A percentile compares a stretch with the other conserved stretches of the same genome.
phyloP scores from a whole-genome alignment of 2,888 invertebrate species.

The Polyploca ridens region DNA sequence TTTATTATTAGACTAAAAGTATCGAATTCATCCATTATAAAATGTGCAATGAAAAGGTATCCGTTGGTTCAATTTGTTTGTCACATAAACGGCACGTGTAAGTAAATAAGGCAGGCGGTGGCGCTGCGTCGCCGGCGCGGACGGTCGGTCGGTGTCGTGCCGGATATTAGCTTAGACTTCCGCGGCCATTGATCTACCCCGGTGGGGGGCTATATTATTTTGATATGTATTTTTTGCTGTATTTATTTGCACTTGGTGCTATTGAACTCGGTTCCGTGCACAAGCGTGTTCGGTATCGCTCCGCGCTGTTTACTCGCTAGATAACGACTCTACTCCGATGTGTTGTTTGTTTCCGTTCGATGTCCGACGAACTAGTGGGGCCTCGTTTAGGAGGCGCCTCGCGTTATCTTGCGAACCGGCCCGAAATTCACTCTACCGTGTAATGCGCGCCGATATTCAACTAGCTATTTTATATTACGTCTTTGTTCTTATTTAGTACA shows the following conservation, averaged over 20 bases:
- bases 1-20: too few species aligned
- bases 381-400: constrained; percentile 75
- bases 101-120: not conserved
- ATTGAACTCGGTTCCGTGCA: constrained; percentile 51
- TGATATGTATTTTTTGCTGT: constrained; percentile 48
- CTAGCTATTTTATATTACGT: constrained; percentile 36
- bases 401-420: constrained; percentile 70
- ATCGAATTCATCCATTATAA: too few species aligned
- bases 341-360: constrained; percentile 68
- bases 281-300: constrained; percentile 19
- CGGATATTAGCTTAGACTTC: constrained; percentile 68
- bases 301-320: constrained; percentile 52
- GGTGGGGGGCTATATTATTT: constrained; percentile 58
- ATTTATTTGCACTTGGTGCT: constrained; percentile 56
- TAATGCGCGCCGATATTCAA: constrained; percentile 64
- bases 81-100: not conserved
- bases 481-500: not conserved
- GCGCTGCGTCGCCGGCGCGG: constrained; percentile 16
- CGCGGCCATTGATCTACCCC: constrained; percentile 63
- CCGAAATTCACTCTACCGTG: constrained; percentile 69
- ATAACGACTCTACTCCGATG: constrained; percentile 59
- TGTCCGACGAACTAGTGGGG: constrained; percentile 56
- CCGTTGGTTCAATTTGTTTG: not conserved
- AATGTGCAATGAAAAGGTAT: not conserved
- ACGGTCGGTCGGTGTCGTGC: constrained; percentile 33